Evolutionary conservation across 2,113 vertebrate genomes (phyloP).

Genomic region (Barnardius zonarius): DNA sequence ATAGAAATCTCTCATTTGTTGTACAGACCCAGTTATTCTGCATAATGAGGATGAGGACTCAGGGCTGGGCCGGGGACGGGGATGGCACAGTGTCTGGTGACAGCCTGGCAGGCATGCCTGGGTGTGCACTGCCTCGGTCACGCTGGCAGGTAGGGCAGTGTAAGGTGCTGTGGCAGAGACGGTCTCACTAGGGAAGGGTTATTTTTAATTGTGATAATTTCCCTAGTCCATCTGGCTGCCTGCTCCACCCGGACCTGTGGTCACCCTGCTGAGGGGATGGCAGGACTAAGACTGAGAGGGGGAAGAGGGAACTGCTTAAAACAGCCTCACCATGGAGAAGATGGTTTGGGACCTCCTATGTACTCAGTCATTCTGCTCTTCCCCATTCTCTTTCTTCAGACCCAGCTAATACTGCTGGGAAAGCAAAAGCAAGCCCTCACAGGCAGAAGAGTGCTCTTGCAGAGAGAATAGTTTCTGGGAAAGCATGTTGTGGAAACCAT

Average conservation of each 20-base stretch:
- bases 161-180: background rate
- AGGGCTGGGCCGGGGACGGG: background rate
- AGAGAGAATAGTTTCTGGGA: background rate
- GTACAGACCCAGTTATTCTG: background rate
- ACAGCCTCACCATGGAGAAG: accelerated
- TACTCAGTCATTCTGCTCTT: background rate
- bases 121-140: background rate
- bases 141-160: background rate
- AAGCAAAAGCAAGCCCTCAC: background rate
- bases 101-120: background rate
- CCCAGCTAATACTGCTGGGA: background rate
- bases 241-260: background rate
- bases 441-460: background rate
- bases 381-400: background rate
- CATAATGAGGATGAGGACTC: background rate
- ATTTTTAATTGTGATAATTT: background rate
- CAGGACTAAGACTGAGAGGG: background rate
- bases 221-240: background rate
- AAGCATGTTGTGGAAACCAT: background rate
- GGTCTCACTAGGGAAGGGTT: background rate
- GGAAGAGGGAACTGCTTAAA: background rate
- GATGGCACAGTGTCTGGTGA: background rate
- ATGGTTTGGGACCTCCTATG: background rate
- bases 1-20: background rate
- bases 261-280: background rate